Percentiles rank a stretch among this genome's conserved stretches.
phyloP scores from a whole-genome alignment of 2,113 vertebrate species.

The Atherinomorus stipes region DNA sequence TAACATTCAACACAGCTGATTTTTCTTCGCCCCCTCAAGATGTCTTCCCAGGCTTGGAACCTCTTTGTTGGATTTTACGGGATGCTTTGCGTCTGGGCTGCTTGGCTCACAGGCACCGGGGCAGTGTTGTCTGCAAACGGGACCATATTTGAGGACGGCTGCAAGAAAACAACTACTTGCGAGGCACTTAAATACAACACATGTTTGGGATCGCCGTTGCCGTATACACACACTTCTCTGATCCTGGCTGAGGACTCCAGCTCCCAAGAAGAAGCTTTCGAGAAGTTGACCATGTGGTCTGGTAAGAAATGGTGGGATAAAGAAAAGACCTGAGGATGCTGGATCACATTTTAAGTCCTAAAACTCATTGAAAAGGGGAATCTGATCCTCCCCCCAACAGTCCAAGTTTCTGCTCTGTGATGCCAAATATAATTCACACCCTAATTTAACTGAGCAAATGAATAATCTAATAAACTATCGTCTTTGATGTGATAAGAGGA shows the following conservation, averaged over 20 bases:
- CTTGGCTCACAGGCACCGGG: slow-evolving; percentile 48
- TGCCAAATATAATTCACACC: too few relatives aligned
- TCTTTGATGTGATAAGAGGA: slow-evolving; percentile 16
- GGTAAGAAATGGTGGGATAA: slow-evolving; percentile 79
- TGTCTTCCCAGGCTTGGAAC: slow-evolving; percentile 79
- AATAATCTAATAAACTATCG: neutral
- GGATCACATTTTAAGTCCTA: neutral
- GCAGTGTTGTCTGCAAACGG: slow-evolving; percentile 75
- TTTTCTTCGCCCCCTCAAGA: slow-evolving; percentile 73
- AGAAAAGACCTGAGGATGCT: neutral
- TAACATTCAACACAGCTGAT: slow-evolving; percentile 26
- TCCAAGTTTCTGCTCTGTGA: too few relatives aligned
- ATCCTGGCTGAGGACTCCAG: slow-evolving; percentile 89
- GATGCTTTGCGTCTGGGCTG: slow-evolving; percentile 77
- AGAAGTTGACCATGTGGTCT: slow-evolving; percentile 93
- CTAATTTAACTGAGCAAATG: neutral
- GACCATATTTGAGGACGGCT: slow-evolving; percentile 83
- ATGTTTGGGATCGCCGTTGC: slow-evolving; percentile 91
- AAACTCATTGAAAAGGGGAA: too few relatives aligned
- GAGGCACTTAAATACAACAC: slow-evolving; percentile 88
- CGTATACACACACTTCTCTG: slow-evolving; percentile 92
- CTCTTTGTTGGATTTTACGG: slow-evolving; percentile 80
- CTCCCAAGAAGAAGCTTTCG: slow-evolving; percentile 90
- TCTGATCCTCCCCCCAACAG: too few relatives aligned
- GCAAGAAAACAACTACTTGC: slow-evolving; percentile 88